Percentiles rank a stretch among this genome's conserved stretches.
Conservation (phyloP, 64 coral and sea anemone genomes). For the Catalaphyllia jardinei region DNA sequence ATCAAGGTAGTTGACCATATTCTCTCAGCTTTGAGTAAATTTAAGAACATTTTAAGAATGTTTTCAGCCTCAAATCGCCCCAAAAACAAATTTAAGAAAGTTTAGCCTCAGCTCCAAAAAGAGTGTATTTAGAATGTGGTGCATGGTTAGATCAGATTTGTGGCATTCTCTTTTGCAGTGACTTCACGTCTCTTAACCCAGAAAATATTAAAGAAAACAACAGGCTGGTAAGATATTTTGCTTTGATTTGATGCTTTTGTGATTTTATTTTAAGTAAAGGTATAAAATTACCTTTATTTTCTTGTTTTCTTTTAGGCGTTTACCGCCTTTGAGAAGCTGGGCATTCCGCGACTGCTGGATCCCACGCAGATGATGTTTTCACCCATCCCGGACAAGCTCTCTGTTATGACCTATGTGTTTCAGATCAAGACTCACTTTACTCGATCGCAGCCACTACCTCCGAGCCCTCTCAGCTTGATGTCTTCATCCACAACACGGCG, state of each 20-base stretch:
- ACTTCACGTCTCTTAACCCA: slow-evolving; percentile 77
- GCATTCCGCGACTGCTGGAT: slow-evolving; percentile 84
- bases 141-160: background rate
- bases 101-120: no score
- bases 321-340: slow-evolving; percentile 87
- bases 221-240: slow-evolving; percentile 72
- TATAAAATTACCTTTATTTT: background rate
- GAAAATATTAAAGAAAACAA: slow-evolving; percentile 90
- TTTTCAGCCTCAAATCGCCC: no score
- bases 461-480: background rate
- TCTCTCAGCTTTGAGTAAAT: no score
- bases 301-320: slow-evolving; percentile 65
- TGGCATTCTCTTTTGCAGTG: slow-evolving; percentile 55
- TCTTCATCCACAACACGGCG: background rate
- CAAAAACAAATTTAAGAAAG: no score
- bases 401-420: slow-evolving; percentile 93
- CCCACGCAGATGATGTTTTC: slow-evolving; percentile 77
- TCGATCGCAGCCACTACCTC: background rate
- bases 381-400: slow-evolving; percentile 90
- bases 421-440: slow-evolving; percentile 90
- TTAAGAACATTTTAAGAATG: no score
- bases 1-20: no score
- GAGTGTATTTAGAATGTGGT: background rate
- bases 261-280: background rate
- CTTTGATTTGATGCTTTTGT: background rate